phyloP scores from a whole-genome alignment of 2,888 invertebrate genomes.

The Cheilosia pagana region DNA sequence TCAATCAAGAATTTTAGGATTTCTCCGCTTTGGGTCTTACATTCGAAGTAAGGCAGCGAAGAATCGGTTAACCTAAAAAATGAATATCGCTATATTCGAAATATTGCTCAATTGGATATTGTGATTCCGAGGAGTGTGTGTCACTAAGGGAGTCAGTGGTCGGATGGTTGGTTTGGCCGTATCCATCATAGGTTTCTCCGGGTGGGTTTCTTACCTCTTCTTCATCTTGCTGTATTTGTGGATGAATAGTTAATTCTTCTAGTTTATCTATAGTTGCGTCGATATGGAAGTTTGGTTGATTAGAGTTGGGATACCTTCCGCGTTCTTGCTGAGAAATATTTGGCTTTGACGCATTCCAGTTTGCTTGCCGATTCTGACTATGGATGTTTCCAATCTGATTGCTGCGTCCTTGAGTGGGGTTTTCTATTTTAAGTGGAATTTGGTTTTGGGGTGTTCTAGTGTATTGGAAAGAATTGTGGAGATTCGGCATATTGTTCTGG shows the following conservation, averaged over 20 bases:
- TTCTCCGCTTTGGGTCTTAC: slow-evolving; percentile 24
- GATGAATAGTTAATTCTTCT: not conserved
- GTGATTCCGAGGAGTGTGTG: not conserved
- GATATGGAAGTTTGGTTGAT: too few species aligned
- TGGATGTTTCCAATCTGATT: slow-evolving; percentile 12
- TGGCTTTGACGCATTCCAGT: not conserved
- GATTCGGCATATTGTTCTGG: not conserved
- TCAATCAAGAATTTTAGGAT: slow-evolving; percentile 30
- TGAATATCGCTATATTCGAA: slow-evolving; percentile 13
- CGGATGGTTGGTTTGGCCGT: not conserved
- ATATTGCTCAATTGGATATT: not conserved
- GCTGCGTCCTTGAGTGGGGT: slow-evolving; percentile 5
- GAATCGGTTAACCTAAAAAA: slow-evolving; percentile 29
- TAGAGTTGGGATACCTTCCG: too few species aligned
- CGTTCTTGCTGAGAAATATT: too few species aligned
- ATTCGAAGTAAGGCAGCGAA: slow-evolving; percentile 27
- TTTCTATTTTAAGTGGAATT: slow-evolving; percentile 3
- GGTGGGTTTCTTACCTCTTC: too few species aligned
- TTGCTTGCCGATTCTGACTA: slow-evolving; percentile 5
- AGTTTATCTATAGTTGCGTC: not conserved
- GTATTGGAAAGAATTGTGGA: not conserved
- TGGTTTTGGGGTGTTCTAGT: not conserved
- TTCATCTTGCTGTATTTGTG: not conserved
- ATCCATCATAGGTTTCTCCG: not conserved
- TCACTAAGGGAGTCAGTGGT: not conserved